Conservation (phyloP, 2,888 invertebrate genomes). For the Ophion slaviceki region DNA sequence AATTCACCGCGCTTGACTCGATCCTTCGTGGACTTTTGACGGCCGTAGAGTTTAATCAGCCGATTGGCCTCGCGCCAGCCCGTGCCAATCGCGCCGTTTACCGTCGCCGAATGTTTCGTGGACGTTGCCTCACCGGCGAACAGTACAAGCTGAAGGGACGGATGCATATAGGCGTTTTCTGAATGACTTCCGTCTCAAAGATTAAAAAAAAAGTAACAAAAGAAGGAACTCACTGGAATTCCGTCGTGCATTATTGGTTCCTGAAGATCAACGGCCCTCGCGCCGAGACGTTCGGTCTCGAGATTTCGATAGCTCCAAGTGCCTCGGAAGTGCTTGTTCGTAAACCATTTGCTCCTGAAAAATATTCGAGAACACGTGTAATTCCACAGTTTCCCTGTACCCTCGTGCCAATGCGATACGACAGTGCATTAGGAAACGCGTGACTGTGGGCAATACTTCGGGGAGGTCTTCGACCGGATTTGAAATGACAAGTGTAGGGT, state of each 20-base stretch:
- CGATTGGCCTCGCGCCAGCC: constrained; percentile 90
- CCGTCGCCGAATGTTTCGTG: constrained; percentile 86
- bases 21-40: constrained; percentile 20
- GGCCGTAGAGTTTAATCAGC: constrained; percentile 76
- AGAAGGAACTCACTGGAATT: constrained; percentile 74
- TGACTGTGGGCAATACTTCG: neutral
- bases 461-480: neutral
- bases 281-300: constrained; percentile 83
- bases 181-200: neutral
- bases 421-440: neutral
- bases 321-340: constrained; percentile 89
- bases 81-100: constrained; percentile 89
- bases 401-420: neutral
- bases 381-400: neutral
- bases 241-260: constrained; percentile 83
- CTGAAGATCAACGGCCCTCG: constrained; percentile 84
- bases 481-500: neutral
- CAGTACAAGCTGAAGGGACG: constrained; percentile 84
- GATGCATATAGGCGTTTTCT: neutral
- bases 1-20: constrained; percentile 1
- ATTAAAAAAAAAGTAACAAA: neutral
- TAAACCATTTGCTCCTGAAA: constrained; percentile 86
- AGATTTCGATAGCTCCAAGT: constrained; percentile 87
- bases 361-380: neutral
- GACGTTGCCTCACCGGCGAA: constrained; percentile 89